Conservation (phyloP, 2,888 invertebrate species). For the Digitonthophagus gazella region DNA sequence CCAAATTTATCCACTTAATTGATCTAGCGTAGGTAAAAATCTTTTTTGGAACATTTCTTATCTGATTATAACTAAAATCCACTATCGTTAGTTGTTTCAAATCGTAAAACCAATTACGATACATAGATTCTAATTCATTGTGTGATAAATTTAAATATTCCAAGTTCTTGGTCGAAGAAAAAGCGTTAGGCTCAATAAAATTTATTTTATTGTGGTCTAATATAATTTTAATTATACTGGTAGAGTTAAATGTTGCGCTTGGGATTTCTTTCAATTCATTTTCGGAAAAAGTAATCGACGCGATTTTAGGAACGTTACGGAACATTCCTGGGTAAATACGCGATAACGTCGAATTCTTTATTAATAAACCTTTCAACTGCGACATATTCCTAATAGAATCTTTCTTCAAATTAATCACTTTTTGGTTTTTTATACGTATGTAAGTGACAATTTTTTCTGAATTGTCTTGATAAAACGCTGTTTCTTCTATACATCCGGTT, state of each 20-base stretch:
- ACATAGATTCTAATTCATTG: constrained; percentile 14
- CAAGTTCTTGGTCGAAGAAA: constrained; percentile 16
- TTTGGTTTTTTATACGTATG: constrained; percentile 22
- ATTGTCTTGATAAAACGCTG: constrained; percentile 13
- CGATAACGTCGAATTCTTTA: constrained; percentile 19
- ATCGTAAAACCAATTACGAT: constrained; percentile 18
- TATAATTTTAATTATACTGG: constrained; percentile 3
- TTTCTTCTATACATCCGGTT: constrained; percentile 23
- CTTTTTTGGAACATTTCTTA: constrained; percentile 12
- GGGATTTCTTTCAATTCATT: constrained; percentile 20
- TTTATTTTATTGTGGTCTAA: constrained; percentile 21
- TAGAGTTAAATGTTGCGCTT: constrained; percentile 19
- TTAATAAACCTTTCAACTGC: constrained; percentile 13
- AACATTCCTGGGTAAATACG: constrained; percentile 19
- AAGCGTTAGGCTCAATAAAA: constrained; percentile 16
- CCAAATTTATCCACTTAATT: constrained; percentile 14
- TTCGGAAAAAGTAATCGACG: constrained; percentile 16
- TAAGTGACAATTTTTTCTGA: constrained; percentile 7
- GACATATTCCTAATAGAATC: too few relatives aligned
- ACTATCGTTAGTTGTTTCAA: constrained; percentile 16
- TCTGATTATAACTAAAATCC: constrained; percentile 22
- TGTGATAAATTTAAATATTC: constrained; percentile 18
- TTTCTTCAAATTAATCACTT: constrained; percentile 18
- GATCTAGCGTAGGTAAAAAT: constrained; percentile 13
- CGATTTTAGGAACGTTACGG: constrained; percentile 17